Evolutionary conservation across 2,797 vertebrate species (phyloP).

Genomic region (Agapornis canus): DNA sequence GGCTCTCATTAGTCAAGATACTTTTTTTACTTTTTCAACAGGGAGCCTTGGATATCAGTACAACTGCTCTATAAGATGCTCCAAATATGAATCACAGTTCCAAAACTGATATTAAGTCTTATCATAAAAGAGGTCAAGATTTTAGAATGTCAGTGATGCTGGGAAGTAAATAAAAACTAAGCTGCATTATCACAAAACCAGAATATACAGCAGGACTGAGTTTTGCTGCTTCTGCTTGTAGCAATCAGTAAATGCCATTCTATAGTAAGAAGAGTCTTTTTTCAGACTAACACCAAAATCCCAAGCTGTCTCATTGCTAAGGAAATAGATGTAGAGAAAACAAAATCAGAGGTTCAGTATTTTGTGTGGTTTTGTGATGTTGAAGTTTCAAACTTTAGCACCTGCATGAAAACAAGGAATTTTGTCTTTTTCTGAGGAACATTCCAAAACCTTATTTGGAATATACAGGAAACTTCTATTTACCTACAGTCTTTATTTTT

Average conservation of each 20-base stretch:
- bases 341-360: background rate
- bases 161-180: background rate
- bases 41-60: background rate
- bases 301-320: background rate
- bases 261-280: background rate
- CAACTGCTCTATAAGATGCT: background rate
- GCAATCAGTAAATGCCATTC: background rate
- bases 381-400: background rate
- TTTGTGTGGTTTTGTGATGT: background rate
- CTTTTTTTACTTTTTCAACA: background rate
- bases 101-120: background rate
- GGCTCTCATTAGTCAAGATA: background rate
- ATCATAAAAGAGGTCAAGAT: background rate
- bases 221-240: background rate
- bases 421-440: background rate
- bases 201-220: background rate
- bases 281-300: background rate
- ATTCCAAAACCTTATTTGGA: background rate
- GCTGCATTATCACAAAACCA: background rate
- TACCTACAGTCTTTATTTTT: background rate
- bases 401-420: background rate
- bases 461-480: background rate
- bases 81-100: background rate
- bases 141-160: background rate
- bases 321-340: background rate